Evolutionary conservation across 2,888 invertebrate species (phyloP).

Genomic region (Mesopsocus fuscifrons): DNA sequence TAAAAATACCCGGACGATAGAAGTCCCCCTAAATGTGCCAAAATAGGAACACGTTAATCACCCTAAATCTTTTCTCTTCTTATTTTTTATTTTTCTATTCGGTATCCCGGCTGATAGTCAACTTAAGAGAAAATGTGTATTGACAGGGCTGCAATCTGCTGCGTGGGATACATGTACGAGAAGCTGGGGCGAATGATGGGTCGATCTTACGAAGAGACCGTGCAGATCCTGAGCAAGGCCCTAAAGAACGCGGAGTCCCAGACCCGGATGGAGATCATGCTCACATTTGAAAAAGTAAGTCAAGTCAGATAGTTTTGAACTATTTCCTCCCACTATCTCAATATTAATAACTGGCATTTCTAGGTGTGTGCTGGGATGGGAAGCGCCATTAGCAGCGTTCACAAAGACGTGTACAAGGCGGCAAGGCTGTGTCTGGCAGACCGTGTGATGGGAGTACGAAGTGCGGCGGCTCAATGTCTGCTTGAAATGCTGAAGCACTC

Average conservation of each 20-base stretch:
- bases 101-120: no score
- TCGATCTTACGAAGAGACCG: slow-evolving; percentile 93
- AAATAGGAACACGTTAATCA: no score
- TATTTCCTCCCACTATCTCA: no score
- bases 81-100: no score
- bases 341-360: slow-evolving; percentile 12
- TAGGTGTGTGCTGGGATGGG: slow-evolving; percentile 87
- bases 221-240: slow-evolving; percentile 75
- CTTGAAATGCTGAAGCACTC: slow-evolving; percentile 77
- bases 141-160: slow-evolving; percentile 83
- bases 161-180: slow-evolving; percentile 94
- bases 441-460: slow-evolving; percentile 79
- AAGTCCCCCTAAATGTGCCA: no score
- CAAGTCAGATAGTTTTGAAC: background rate
- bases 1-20: no score
- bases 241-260: slow-evolving; percentile 90
- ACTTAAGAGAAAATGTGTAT: no score
- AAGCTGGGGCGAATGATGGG: slow-evolving; percentile 98
- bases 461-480: slow-evolving; percentile 82
- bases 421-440: slow-evolving; percentile 77
- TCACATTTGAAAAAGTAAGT: slow-evolving; percentile 78
- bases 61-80: no score
- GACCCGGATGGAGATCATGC: slow-evolving; percentile 90
- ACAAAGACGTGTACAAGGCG: slow-evolving; percentile 82
- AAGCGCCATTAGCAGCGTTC: slow-evolving; percentile 64